Evolutionary conservation across 2,113 vertebrate species (phyloP).

Genomic region (Varanus salvator): DNA sequence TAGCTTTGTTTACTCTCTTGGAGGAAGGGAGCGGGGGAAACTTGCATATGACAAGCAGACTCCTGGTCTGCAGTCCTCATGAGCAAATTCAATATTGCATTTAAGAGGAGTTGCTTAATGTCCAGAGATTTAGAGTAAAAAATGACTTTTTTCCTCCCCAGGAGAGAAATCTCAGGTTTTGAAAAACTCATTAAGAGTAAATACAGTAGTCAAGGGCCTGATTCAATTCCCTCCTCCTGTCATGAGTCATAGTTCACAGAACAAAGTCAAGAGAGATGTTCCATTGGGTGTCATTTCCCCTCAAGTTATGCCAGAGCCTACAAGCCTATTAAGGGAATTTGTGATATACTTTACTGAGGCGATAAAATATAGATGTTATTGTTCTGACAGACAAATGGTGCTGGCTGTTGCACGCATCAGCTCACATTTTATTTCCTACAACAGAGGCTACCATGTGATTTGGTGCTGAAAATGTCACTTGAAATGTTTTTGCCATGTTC

Average conservation of each 20-base stretch:
- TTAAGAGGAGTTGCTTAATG: background rate
- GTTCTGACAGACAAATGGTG: conserved; percentile 11
- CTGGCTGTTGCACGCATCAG: background rate
- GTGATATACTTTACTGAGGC: conserved; percentile 12
- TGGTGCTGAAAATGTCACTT: background rate
- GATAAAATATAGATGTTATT: conserved; percentile 5
- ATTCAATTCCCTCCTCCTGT: conserved; percentile 10
- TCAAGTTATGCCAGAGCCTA: conserved; percentile 13
- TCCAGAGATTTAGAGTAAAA: background rate
- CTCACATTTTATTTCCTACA: background rate
- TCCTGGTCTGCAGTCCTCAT: background rate
- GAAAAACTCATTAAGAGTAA: conserved; percentile 15
- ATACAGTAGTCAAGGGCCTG: background rate
- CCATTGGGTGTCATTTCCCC: conserved; percentile 1
- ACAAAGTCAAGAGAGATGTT: background rate
- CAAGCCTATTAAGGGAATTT: conserved; percentile 1
- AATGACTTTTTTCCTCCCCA: background rate
- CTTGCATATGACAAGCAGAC: background rate
- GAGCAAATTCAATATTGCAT: background rate
- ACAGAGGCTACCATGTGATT: background rate
- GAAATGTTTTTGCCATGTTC: background rate
- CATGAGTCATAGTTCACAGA: conserved; percentile 4
- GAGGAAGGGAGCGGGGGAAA: too few species aligned
- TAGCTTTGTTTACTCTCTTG: background rate
- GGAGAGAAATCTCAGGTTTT: conserved; percentile 1